Base-by-base conservation (phyloP, 2,888 invertebrate genomes). In the Limnephilus rhombicus region DNA sequence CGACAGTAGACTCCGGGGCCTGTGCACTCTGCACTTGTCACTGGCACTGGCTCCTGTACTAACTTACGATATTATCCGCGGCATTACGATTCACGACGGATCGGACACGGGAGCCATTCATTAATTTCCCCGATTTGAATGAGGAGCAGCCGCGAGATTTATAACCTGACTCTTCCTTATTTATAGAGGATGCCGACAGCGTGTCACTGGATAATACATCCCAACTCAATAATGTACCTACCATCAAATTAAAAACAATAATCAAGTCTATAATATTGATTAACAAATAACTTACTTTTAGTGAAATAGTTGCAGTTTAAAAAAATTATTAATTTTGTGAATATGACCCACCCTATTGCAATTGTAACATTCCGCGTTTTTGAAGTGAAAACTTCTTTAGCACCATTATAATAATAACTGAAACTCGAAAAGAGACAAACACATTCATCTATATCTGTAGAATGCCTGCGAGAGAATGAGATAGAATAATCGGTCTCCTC, bases 1-100 rank as follows among this genome's bases (percentile, higher is more conserved):
- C 34, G 31, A 37, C 31, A 45, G 34, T 18, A 34, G 37, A 34
- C 24, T 18, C 85, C 18, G 7, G 9, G 29, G 45, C 24, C 37
- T 29, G 41, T 18, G 86, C 85, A 31, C 34, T 15, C 13, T 53
- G 53, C 68, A 68, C 68, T 68, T n/a, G 68, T 24, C 68, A 68
- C 2, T 12, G 45, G 45, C 24, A 5, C 85, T 13, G 86, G 45
- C 86, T 37, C 86, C 86, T 7, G 45, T 24, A 83, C 45, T 12
- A n/a, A 11, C 45, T 12, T 41, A 45, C 86, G n/a, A 29, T 34
- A 24, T 45, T 13, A 12, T n/a, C n/a, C 85, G 7, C 24, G 3
- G 85, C 41, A 85, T 85, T 41, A 41, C 49, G 24, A 86, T 41
- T 86, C 86, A 41, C 45, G 29, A n/a, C 86, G 86, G n/a, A 29